phyloP scores from a whole-genome alignment of 2,797 vertebrate species.

The Acanthurus tractus region DNA sequence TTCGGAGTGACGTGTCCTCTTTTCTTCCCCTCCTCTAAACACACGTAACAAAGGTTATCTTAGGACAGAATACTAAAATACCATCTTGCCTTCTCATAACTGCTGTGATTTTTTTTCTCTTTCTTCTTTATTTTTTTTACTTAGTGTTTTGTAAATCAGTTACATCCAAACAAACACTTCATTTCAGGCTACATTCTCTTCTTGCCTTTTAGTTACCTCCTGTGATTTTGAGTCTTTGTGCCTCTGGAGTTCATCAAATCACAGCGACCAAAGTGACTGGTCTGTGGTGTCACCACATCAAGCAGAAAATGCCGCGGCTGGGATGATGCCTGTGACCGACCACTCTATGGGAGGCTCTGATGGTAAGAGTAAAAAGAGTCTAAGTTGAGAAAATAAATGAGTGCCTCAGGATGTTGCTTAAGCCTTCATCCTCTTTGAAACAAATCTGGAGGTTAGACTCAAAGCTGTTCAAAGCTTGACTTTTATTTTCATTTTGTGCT shows the following conservation, averaged over 20 bases:
- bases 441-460: neutral
- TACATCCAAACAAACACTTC: neutral
- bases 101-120: neutral
- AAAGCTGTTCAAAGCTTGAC: conserved; percentile 1
- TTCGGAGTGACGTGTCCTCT: too few relatives aligned
- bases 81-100: neutral
- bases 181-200: neutral
- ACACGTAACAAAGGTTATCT: too few relatives aligned
- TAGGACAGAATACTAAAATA: neutral
- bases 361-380: conserved; percentile 80
- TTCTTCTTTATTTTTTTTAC: neutral
- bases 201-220: conserved; percentile 76
- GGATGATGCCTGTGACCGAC: conserved; percentile 73
- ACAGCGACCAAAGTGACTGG: conserved; percentile 87
- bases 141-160: neutral
- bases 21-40: too few relatives aligned
- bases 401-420: neutral
- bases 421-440: neutral
- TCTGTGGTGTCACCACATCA: conserved; percentile 80
- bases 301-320: conserved; percentile 55
- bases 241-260: conserved; percentile 88
- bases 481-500: conserved; percentile 20
- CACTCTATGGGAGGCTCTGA: conserved; percentile 81
- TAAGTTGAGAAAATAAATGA: neutral
- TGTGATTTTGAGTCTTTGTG: conserved; percentile 90